A percentile compares a stretch with the other conserved stretches of the same genome.
Evolutionary conservation across 1,140 invertebrate genomes (phyloP).

Genomic region (Trichonephila clavipes): DNA sequence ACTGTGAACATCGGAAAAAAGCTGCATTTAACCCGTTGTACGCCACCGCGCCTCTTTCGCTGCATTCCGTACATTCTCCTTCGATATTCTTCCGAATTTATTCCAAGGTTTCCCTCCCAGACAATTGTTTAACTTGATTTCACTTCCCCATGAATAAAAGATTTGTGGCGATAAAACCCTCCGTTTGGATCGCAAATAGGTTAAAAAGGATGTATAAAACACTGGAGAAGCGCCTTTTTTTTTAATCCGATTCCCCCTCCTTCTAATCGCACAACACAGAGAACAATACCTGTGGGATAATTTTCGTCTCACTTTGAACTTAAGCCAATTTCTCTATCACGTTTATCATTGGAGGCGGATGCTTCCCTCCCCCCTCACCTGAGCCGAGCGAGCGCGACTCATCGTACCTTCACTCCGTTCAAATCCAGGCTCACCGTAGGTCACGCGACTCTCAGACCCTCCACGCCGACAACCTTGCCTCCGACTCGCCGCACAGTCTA

Average conservation of each 20-base stretch:
- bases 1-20: too few species aligned
- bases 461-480: neutral
- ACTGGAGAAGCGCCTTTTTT: neutral
- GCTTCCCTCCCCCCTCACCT: conserved; percentile 2
- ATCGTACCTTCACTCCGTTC: neutral
- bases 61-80: neutral
- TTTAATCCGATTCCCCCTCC: neutral
- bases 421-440: neutral
- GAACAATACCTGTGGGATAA: conserved; percentile 46
- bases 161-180: neutral
- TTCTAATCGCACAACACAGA: neutral
- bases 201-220: conserved; percentile 47
- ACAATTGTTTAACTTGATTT: conserved; percentile 19
- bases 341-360: conserved; percentile 44
- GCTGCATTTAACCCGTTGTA: too few species aligned
- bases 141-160: conserved; percentile 45
- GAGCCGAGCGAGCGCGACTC: conserved; percentile 4
- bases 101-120: conserved; percentile 21
- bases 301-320: conserved; percentile 27
- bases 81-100: neutral
- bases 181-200: conserved; percentile 43
- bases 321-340: conserved; percentile 48
- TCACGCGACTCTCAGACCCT: neutral
- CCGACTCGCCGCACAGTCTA: neutral
- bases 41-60: neutral